Base-by-base conservation (phyloP, 2,888 invertebrate species). In the Diabrotica balteata region DNA sequence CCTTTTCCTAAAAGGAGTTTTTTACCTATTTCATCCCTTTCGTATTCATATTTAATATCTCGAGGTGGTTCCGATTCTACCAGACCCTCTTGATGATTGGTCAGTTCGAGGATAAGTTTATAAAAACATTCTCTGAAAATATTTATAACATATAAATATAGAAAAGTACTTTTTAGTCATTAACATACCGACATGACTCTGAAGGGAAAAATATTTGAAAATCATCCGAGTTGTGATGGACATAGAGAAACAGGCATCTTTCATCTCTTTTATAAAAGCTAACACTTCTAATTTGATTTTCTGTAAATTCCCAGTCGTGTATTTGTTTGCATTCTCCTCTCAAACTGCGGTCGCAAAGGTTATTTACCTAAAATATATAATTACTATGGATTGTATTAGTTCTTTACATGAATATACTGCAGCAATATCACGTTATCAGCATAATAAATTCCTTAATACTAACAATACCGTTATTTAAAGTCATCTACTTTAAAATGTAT, bases 141-240 rank as follows among this genome's bases (percentile, higher is more conserved):
- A 32, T 1, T 32, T 32, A 5, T 32, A 32, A 32, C 32, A 32
- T 32, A 32, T 32, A 32, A 32, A 32, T 32, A 32, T 4, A 5
- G 32, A 4, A 32, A 32, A 32, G 32, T 5, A 32, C 5, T 32
- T 32, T 32, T 7, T 22, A 22, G 11, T 4, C 8, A 51, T 22
- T 17, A 11, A 65, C 68, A 72, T 76, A 68, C 94, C 82, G 88
- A 81, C 94, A 95, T 54, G 90, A 88, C 72, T 92, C 90, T 2
- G 98, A 97, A 1, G 99, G 97, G 77, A 99, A 93, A 84, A 93
- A 97, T 85, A 99, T 96, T 89, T 98, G 98, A 86, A 99, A 99
- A 85, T 98, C 98, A 80, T 98, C 97, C 0, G 97, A 97, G 83
- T 98, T 98, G 84, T 97, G 95, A 83, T 96, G 94, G 47, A 99